Evolutionary conservation across 2,888 invertebrate genomes (phyloP), one percentile per base, ranked within the genome.

Genomic region (Lucinisca nassula): DNA sequence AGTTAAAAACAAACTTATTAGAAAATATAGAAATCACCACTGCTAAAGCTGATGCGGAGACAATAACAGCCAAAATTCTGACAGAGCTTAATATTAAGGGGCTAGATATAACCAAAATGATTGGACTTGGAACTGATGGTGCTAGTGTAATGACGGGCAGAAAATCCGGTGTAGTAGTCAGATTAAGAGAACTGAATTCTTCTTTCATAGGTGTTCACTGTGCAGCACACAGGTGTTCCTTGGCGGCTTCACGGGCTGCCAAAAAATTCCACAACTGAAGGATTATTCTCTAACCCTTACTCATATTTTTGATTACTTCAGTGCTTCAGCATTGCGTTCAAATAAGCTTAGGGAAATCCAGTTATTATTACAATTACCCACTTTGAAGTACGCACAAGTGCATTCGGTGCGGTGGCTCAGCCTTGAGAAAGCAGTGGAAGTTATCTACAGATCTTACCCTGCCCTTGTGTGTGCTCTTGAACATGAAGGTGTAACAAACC

Each of bases 381-480:
- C 61, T n/a, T 61, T 85, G 27, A 89, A 84, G 61, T 88, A 73
- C 73, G 81, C 87, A 37, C 82, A 89, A 35, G 67, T 91, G 3
- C 85, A 91, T 40, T 88, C 88, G 35, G 87, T 89, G 0, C 58
- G 86, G 12, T 91, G 89, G 91, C 49, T 86, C 12, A 87, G 87
- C 74, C n/a, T 91, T 37, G 85, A 91, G n/a, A 58, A 72, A 32
- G 85, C 87, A 30, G 85, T 91, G 24, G 21, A 76, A 35, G 84
- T 82, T 0, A 58, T 91, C 1, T 91, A 87, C 49, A 55, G 83
- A 30, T 85, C 87, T 14, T 89, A 85, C 61, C 83, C 87, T 55
- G 90, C 90, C 17, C 61, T 90, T 27, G 24, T 32, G 35, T 79
- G 84, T 51, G n/a, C 75, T 0, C 75, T 91, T 21, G 84, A 85